Evolutionary conservation across 2,888 invertebrate genomes (phyloP).

Genomic region (Drosophila recens): DNA sequence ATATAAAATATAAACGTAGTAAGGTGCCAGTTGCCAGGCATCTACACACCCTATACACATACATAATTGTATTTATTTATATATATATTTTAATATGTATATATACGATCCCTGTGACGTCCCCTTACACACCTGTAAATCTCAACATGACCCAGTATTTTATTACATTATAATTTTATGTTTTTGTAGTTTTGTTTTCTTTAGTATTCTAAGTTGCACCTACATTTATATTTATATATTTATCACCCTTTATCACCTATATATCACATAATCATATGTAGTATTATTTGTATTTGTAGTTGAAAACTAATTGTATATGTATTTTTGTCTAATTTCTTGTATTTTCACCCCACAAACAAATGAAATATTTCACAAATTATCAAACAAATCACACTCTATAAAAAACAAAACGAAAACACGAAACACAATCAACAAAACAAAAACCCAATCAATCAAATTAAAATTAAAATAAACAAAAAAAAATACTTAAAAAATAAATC

Average conservation of each 20-base stretch:
- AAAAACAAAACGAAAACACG: slow-evolving; percentile 42
- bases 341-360: slow-evolving; percentile 78
- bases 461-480: slow-evolving; percentile 49
- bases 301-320: slow-evolving; percentile 84
- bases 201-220: slow-evolving; percentile 62
- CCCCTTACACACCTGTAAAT: slow-evolving; percentile 21
- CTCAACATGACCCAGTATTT: slow-evolving; percentile 50
- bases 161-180: slow-evolving; percentile 49
- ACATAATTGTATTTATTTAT: slow-evolving; percentile 17
- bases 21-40: slow-evolving; percentile 50
- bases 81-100: slow-evolving; percentile 29
- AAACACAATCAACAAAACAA: slow-evolving; percentile 61
- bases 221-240: slow-evolving; percentile 29
- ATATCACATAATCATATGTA: slow-evolving; percentile 48
- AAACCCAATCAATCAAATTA: slow-evolving; percentile 57
- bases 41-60: slow-evolving; percentile 40
- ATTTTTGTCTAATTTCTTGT: slow-evolving; percentile 85
- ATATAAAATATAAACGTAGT: slow-evolving; percentile 41
- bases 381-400: slow-evolving; percentile 67
- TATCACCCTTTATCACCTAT: slow-evolving; percentile 25
- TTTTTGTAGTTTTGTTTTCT: slow-evolving; percentile 60
- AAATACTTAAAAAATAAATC: slow-evolving; percentile 43
- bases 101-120: slow-evolving; percentile 31
- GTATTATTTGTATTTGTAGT: slow-evolving; percentile 75
- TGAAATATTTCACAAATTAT: slow-evolving; percentile 56